These are phyloP conservation scores for Zapornia atra DNA, from an alignment of 2,113 vertebrate genomes.

Conservation along the genomic window DNA sequence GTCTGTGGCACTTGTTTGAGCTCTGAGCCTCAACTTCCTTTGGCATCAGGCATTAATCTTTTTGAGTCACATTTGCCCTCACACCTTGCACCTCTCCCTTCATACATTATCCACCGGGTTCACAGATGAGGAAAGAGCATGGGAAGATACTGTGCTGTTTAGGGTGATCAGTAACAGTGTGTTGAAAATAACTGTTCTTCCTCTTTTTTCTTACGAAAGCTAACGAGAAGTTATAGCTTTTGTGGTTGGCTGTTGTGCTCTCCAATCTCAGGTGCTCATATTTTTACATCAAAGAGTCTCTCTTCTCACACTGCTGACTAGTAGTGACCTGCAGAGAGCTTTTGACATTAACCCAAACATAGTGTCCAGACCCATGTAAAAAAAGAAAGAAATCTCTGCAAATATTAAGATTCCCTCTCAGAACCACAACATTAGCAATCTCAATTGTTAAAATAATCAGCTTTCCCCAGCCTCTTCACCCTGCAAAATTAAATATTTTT, in stretches of 20 bases:
- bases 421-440: not conserved
- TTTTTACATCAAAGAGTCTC: not conserved
- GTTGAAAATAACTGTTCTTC: not conserved
- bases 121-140: not conserved
- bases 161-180: not conserved
- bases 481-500: not conserved
- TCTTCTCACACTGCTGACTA: not conserved
- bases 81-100: not conserved
- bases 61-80: fast-evolving
- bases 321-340: not conserved
- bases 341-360: not conserved
- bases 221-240: not conserved
- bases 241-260: not conserved
- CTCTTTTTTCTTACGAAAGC: not conserved
- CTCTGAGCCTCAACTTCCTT: not conserved
- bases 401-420: not conserved
- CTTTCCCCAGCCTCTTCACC: not conserved
- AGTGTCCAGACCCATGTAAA: not conserved
- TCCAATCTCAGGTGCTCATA: not conserved
- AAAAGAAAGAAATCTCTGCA: not conserved
- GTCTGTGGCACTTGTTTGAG: not conserved
- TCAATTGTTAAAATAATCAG: not conserved
- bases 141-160: not conserved
- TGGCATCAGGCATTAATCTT: not conserved
- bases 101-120: not conserved